phyloP scores from a whole-genome alignment of 2,888 invertebrate genomes.

The Drosophila antonietae region DNA sequence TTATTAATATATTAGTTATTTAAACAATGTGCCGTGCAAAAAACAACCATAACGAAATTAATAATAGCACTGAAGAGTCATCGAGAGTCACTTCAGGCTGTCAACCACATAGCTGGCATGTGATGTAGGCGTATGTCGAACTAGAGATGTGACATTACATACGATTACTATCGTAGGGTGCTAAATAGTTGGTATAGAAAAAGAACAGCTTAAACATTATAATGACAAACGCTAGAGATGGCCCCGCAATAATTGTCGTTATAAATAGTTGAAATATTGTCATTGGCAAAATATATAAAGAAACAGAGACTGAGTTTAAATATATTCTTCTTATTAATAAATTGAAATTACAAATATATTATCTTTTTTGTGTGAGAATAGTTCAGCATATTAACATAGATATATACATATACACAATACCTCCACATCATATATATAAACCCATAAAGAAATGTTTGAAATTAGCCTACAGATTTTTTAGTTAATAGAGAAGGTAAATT shows the following conservation, averaged over 20 bases:
- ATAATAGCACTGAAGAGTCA: constrained; percentile 42
- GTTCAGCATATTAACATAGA: too few relatives aligned
- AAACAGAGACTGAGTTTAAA: too few relatives aligned
- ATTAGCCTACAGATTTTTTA: background rate
- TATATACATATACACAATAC: too few relatives aligned
- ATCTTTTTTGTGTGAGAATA: too few relatives aligned
- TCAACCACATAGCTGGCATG: constrained; percentile 37
- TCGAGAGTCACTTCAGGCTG: constrained; percentile 48
- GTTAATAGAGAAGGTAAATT: background rate
- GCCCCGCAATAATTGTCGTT: background rate
- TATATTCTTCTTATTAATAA: too few relatives aligned
- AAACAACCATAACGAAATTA: constrained; percentile 21
- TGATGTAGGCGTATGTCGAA: constrained; percentile 45
- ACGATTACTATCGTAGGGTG: background rate
- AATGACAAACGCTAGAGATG: background rate
- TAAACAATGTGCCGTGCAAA: constrained; percentile 29
- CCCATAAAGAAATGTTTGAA: background rate
- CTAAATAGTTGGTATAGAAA: background rate
- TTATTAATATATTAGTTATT: constrained; percentile 56
- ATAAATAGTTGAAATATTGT: background rate
- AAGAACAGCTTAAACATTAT: background rate
- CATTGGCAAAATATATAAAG: background rate
- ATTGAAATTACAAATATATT: too few relatives aligned
- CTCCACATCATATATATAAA: too few relatives aligned
- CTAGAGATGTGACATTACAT: constrained; percentile 35